These are phyloP conservation scores for Aplidium turbinatum DNA, from an alignment of 23 tunicate species.

Conservation along the genomic window DNA sequence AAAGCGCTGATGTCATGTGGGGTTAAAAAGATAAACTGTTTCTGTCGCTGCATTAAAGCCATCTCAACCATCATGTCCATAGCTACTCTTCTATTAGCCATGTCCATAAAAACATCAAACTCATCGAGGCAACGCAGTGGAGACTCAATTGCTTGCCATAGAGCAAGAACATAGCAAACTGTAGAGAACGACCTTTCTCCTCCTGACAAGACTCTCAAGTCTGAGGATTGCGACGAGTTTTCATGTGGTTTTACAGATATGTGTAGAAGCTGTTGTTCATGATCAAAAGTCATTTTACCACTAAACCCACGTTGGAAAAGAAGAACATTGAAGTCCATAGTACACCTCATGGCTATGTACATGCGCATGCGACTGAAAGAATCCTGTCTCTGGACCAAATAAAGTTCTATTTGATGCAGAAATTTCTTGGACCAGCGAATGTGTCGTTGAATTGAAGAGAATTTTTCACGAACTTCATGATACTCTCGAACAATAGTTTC, in stretches of 20 bases:
- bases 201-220: slow-evolving; percentile 79
- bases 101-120: slow-evolving; percentile 97
- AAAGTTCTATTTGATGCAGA: slow-evolving; percentile 20
- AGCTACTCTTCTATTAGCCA: slow-evolving; percentile 92
- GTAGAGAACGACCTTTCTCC: slow-evolving; percentile 95
- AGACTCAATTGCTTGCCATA: slow-evolving; percentile 85
- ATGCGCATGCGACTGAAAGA: slow-evolving; percentile 53
- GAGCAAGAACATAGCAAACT: slow-evolving; percentile 78
- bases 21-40: slow-evolving; percentile 85
- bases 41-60: slow-evolving; percentile 48
- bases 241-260: slow-evolving; percentile 74
- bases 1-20: slow-evolving; percentile 89
- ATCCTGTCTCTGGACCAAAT: slow-evolving; percentile 43
- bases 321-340: slow-evolving; percentile 65
- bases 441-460: slow-evolving; percentile 28
- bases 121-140: slow-evolving; percentile 90
- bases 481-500: slow-evolving; percentile 75
- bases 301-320: slow-evolving; percentile 71
- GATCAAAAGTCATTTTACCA: slow-evolving; percentile 79
- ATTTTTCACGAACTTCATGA: slow-evolving; percentile 73
- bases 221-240: slow-evolving; percentile 47
- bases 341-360: slow-evolving; percentile 56
- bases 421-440: slow-evolving; percentile 62
- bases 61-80: slow-evolving; percentile 93
- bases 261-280: slow-evolving; percentile 53